Evolutionary conservation across 2,888 invertebrate genomes (phyloP).

Genomic region (Eurois occulta): DNA sequence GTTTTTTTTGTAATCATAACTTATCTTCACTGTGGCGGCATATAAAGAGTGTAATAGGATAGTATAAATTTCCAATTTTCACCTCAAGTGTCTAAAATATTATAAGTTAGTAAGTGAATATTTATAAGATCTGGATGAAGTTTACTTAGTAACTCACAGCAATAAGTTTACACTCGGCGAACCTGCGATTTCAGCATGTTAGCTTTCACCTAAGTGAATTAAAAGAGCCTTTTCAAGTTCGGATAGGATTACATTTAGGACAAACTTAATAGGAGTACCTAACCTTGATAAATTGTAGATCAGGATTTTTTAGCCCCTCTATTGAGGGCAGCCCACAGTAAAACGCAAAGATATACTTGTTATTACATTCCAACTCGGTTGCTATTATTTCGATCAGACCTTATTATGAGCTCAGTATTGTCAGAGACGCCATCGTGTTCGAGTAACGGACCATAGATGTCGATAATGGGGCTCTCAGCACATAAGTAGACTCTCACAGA

Average conservation of each 20-base stretch:
- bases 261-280: neutral
- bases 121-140: conserved; percentile 1
- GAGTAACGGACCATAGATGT: neutral
- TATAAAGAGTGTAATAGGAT: neutral
- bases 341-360: neutral
- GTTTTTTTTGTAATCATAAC: neutral
- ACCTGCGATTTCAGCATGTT: neutral
- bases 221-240: neutral
- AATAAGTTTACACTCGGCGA: neutral
- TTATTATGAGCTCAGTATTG: neutral
- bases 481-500: conserved; percentile 8
- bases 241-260: neutral
- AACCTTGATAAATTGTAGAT: neutral
- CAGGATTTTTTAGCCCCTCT: no score
- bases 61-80: conserved; percentile 9
- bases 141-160: neutral
- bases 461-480: neutral
- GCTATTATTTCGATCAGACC: neutral
- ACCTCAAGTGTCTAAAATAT: neutral
- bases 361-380: neutral
- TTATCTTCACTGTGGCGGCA: no score
- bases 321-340: neutral
- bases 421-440: no score
- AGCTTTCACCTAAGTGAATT: neutral
- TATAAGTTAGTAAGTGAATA: neutral